A percentile compares a stretch with the other conserved stretches of the same genome.
Evolutionary conservation across 2,797 vertebrate genomes (phyloP).

Genomic region (Myripristis murdjan): DNA sequence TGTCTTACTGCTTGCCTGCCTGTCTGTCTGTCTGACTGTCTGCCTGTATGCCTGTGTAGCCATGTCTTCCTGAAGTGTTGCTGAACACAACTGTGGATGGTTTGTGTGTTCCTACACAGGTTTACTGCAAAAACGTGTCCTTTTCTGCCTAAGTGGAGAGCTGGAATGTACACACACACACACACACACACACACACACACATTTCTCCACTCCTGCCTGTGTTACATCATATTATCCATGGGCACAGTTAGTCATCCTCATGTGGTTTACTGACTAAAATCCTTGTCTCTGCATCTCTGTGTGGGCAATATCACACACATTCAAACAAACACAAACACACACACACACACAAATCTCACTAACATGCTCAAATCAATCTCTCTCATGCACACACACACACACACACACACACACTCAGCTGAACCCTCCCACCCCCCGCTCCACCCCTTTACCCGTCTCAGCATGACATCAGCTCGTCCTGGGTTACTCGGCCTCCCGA

Average conservation of each 20-base stretch:
- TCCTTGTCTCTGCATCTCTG: slow-evolving; percentile 48
- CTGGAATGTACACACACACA: slow-evolving; percentile 16
- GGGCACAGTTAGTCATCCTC: slow-evolving; percentile 64
- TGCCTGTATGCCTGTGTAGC: slow-evolving; percentile 13
- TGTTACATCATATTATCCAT: slow-evolving; percentile 59
- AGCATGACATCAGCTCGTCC: slow-evolving; percentile 88
- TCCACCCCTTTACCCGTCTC: slow-evolving; percentile 75
- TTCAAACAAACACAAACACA: slow-evolving; percentile 31
- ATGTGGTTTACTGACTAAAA: slow-evolving; percentile 49
- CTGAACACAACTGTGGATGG: slow-evolving; percentile 27
- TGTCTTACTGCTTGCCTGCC: background rate
- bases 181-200: slow-evolving; percentile 24
- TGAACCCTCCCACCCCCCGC: slow-evolving; percentile 10
- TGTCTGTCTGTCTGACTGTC: background rate
- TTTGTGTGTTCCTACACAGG: slow-evolving; percentile 55
- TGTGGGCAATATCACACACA: slow-evolving; percentile 33
- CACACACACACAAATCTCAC: slow-evolving; percentile 40
- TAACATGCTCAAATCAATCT: slow-evolving; percentile 23
- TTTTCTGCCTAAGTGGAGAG: background rate
- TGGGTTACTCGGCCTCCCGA: slow-evolving; percentile 87
- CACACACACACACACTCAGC: slow-evolving; percentile 34
- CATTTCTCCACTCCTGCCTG: slow-evolving; percentile 24
- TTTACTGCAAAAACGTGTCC: background rate
- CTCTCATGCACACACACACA: slow-evolving; percentile 17
- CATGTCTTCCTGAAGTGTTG: slow-evolving; percentile 57